Evolutionary conservation across 2,797 vertebrate genomes (phyloP).

Genomic region (Melanotaenia trifasciata): DNA sequence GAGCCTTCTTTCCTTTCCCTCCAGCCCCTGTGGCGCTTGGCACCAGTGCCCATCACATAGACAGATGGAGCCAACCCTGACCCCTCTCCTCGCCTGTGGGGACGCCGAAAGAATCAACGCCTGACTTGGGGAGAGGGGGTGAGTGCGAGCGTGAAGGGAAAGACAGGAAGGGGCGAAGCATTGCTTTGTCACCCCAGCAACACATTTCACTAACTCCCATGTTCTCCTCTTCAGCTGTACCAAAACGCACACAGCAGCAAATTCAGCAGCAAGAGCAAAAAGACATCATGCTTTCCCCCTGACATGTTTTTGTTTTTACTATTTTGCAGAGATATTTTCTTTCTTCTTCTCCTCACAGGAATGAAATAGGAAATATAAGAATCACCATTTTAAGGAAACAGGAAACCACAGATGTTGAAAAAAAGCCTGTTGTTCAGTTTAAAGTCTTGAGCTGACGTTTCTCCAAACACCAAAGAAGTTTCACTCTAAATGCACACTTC

Average conservation of each 20-base stretch:
- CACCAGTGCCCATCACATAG: conserved; percentile 74
- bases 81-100: conserved; percentile 71
- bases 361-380: conserved; percentile 33
- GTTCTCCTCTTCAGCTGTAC: conserved; percentile 52
- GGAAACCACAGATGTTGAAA: conserved; percentile 17
- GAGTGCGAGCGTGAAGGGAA: conserved; percentile 18
- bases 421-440: neutral
- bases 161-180: conserved; percentile 46
- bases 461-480: conserved; percentile 32
- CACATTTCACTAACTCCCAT: conserved; percentile 52
- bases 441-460: conserved; percentile 3
- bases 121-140: conserved; percentile 61
- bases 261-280: conserved; percentile 44
- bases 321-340: conserved; percentile 31
- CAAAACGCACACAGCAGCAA: conserved; percentile 48
- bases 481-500: conserved; percentile 4
- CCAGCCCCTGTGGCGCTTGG: conserved; percentile 75
- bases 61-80: conserved; percentile 83
- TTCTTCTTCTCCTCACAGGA: conserved; percentile 19
- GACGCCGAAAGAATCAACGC: conserved; percentile 67
- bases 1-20: conserved; percentile 65
- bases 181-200: conserved; percentile 70
- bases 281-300: conserved; percentile 21
- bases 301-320: conserved; percentile 47
- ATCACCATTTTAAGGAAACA: conserved; percentile 29